Percentiles rank a stretch among this genome's conserved stretches.
Conservation (phyloP, 1,140 invertebrate genomes). For the Hycleus phaleratus region DNA sequence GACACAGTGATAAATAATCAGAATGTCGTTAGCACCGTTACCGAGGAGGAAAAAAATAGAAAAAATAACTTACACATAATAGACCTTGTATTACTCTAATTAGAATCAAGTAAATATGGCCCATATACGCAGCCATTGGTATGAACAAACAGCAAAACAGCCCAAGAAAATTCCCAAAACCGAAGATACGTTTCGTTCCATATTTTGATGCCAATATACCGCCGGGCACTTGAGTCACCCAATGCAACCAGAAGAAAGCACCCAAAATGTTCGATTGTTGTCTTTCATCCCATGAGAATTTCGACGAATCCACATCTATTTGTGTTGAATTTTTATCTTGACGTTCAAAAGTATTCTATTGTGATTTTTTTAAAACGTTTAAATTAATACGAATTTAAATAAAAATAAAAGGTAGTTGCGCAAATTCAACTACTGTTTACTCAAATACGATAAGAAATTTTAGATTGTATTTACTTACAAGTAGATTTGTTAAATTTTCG, state of each 20-base stretch:
- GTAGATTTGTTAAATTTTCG: too few relatives aligned
- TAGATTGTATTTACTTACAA: too few relatives aligned
- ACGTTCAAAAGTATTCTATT: too few relatives aligned
- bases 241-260: conserved; percentile 69
- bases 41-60: too few relatives aligned
- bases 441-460: too few relatives aligned
- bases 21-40: too few relatives aligned
- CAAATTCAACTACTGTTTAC: too few relatives aligned
- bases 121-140: conserved; percentile 54
- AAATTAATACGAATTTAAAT: too few relatives aligned
- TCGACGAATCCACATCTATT: conserved; percentile 5
- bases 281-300: conserved; percentile 60
- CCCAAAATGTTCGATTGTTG: conserved; percentile 62
- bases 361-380: too few relatives aligned
- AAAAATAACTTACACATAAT: conserved; percentile 52
- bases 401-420: too few relatives aligned
- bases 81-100: conserved; percentile 65
- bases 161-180: conserved; percentile 57
- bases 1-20: too few relatives aligned
- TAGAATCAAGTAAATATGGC: conserved; percentile 52
- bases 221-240: conserved; percentile 65
- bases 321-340: too few relatives aligned
- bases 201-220: conserved; percentile 61
- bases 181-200: conserved; percentile 65
- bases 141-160: conserved; percentile 63